These are phyloP conservation scores for Platysteira castanea DNA, from an alignment of 2,113 vertebrate genomes.

Conservation along the genomic window DNA sequence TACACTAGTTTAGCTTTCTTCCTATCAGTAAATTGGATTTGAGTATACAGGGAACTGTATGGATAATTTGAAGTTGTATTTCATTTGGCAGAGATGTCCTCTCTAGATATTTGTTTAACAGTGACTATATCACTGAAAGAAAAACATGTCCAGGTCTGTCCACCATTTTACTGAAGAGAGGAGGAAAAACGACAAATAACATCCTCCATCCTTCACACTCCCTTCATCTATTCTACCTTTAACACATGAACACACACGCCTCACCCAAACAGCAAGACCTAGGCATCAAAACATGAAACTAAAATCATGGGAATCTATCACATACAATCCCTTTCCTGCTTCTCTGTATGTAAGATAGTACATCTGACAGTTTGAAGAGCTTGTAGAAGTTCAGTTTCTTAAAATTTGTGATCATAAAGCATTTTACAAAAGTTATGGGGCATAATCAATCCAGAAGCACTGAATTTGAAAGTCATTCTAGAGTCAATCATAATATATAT, in stretches of 20 bases:
- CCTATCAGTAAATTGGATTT: neutral
- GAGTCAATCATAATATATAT: neutral
- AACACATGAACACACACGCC: neutral
- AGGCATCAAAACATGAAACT: neutral
- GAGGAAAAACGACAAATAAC: neutral
- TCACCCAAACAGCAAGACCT: neutral
- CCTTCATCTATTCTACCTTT: neutral
- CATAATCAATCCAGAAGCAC: neutral
- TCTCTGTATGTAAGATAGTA: neutral
- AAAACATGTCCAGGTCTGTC: neutral
- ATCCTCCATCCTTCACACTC: neutral
- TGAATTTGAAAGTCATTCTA: neutral
- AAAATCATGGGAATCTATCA: neutral
- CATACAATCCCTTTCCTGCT: neutral
- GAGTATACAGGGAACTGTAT: neutral
- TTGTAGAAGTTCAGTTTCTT: neutral
- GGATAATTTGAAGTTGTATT: neutral
- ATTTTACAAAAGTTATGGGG: neutral
- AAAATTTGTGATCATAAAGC: neutral
- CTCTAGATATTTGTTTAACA: neutral
- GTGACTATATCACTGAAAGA: neutral
- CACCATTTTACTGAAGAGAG: neutral
- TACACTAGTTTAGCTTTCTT: neutral
- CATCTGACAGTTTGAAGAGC: neutral
- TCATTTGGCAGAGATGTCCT: neutral